Base-by-base conservation (phyloP, 2,113 vertebrate genomes). In the Nycticorax nycticorax region DNA sequence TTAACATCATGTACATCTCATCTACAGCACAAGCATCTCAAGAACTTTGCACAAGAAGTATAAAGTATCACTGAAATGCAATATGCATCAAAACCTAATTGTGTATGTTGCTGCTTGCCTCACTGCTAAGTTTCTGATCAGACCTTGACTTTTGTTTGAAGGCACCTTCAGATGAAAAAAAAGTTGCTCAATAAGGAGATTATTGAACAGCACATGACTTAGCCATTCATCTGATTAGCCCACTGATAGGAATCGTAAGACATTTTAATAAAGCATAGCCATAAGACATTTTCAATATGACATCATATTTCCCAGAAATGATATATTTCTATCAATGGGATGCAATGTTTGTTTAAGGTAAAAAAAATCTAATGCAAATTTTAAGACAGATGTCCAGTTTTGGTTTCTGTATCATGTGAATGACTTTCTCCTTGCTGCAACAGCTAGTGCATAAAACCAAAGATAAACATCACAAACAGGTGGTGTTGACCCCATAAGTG, bases 151-250 rank as follows among this genome's bases (percentile, higher is more conserved):
- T 75, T n/a, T 90, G 80, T 64, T 89, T 76, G 30, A 91, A 85
- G 81, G 27, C 10, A 72, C 28, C 59, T 95, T 83, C 60, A 75
- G 45, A 89, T 55, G 35, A 59, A 79, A 85, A 82, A 64, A 50
- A 41, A 82, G 57, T 67, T 72, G 72, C 60, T 78, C 48, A 96
- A 96, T 91, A 97, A 97, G 79, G 67, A 95, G 89, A 96, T 98
- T 97, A 96, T 94, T 98, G 89, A 97, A 56, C 57, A 97, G 81
- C 98, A 57, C 97, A 97, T 98, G 98, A 98, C 85, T 96, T 85
- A 78, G 41, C 48, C 64, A 39, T 97, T 97, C 91, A 93, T 98
- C 97, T 98, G 97, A 98, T 98, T 98, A 97, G 62, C 67, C 76
- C 77, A 77, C 74, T 90, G 85, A 89, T 88, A 94, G 43, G 67